Evolutionary conservation across 92 coral and sea anemone genomes (phyloP).

Genomic region (Epizoanthus stellaris): DNA sequence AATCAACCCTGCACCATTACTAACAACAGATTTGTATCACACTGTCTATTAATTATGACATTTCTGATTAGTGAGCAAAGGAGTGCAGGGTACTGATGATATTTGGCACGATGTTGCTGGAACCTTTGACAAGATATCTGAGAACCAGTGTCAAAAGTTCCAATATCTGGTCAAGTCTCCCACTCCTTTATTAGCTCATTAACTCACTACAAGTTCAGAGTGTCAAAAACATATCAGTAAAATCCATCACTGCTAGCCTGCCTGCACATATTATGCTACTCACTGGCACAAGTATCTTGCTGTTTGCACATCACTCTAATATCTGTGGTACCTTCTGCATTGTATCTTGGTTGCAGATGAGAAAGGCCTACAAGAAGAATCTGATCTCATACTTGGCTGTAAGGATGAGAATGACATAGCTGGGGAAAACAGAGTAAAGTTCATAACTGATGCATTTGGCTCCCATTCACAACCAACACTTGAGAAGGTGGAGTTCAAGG

Average conservation of each 20-base stretch:
- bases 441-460: slow-evolving; percentile 77
- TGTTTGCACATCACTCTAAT: background rate
- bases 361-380: slow-evolving; percentile 22
- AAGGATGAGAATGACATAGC: slow-evolving; percentile 65
- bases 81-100: no score
- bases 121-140: no score
- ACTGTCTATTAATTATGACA: no score
- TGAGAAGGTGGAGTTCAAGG: slow-evolving; percentile 90
- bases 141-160: no score
- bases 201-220: no score
- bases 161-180: no score
- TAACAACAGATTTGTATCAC: no score
- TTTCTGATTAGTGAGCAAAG: no score
- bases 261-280: background rate
- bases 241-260: background rate
- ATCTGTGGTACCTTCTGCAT: background rate
- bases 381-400: slow-evolving; percentile 32
- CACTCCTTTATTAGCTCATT: no score
- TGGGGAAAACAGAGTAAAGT: slow-evolving; percentile 56
- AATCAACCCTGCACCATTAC: no score
- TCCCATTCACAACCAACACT: slow-evolving; percentile 80
- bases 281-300: background rate
- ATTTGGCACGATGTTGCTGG: no score
- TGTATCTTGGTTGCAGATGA: background rate
- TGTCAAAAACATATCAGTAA: no score